phyloP scores from a whole-genome alignment of 2,113 vertebrate genomes.

The Hyaena hyaena region DNA sequence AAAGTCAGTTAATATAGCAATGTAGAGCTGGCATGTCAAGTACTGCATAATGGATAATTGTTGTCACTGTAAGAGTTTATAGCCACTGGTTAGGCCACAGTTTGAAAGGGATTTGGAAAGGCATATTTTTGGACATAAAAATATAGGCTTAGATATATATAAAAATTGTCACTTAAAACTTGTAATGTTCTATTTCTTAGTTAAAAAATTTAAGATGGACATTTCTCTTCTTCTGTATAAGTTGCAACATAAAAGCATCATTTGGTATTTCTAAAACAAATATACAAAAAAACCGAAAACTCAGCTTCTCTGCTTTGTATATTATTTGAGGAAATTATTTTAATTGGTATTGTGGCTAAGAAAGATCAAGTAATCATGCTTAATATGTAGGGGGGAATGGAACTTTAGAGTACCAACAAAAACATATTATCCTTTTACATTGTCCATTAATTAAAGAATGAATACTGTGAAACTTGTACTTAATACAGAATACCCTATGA shows the following conservation, averaged over 20 bases:
- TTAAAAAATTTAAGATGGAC: slow-evolving; percentile 40
- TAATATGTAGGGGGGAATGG: background rate
- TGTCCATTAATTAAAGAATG: slow-evolving; percentile 15
- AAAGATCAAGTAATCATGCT: slow-evolving; percentile 34
- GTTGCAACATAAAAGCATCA: background rate
- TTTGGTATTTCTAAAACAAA: background rate
- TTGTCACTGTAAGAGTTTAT: slow-evolving; percentile 73
- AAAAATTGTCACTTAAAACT: background rate
- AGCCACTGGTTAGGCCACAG: slow-evolving; percentile 60
- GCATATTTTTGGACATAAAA: background rate
- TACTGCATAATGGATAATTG: slow-evolving; percentile 68
- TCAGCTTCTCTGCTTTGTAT: background rate
- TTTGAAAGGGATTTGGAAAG: slow-evolving; percentile 53
- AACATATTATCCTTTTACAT: slow-evolving; percentile 13
- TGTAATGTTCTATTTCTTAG: background rate
- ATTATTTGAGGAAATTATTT: slow-evolving; percentile 49
- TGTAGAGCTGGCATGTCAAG: slow-evolving; percentile 64
- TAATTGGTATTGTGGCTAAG: slow-evolving; percentile 17
- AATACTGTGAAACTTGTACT: background rate
- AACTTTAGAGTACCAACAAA: slow-evolving; percentile 32
- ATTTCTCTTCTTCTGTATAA: background rate
- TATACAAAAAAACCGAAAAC: background rate
- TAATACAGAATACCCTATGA: slow-evolving; percentile 34
- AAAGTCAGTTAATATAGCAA: slow-evolving; percentile 74
- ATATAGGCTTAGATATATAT: slow-evolving; percentile 1